Percentiles rank a stretch among this genome's conserved stretches.
These are phyloP conservation scores for Zele albiditarsus DNA, from an alignment of 2,888 invertebrate genomes.

Conservation along the genomic window DNA sequence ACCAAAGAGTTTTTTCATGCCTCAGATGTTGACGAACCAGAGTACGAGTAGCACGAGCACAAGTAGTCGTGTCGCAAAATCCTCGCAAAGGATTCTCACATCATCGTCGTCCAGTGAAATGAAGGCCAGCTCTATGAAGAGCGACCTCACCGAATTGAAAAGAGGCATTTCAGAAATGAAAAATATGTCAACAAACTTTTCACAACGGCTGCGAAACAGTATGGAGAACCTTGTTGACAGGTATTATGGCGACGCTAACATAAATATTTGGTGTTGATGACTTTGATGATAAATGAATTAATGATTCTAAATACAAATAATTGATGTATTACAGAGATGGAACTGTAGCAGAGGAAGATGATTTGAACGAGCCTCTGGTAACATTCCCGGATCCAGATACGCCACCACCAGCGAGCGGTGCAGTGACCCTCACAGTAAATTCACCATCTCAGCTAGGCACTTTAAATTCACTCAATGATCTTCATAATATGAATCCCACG, in stretches of 20 bases:
- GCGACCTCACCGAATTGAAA: conserved; percentile 85
- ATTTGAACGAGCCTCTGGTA: conserved; percentile 79
- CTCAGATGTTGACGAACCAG: conserved; percentile 70
- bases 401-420: conserved; percentile 76
- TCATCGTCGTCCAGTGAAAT: conserved; percentile 78
- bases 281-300: neutral
- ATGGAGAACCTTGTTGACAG: conserved; percentile 87
- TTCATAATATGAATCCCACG: conserved; percentile 63
- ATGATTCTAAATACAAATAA: conserved; percentile 9
- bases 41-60: conserved; percentile 76
- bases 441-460: conserved; percentile 73
- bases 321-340: conserved; percentile 58
- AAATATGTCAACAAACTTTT: conserved; percentile 75
- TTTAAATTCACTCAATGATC: conserved; percentile 66
- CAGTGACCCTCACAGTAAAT: conserved; percentile 69
- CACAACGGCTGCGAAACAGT: conserved; percentile 80
- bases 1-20: conserved; percentile 47
- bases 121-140: conserved; percentile 88
- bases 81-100: conserved; percentile 76
- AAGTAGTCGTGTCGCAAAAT: conserved; percentile 72
- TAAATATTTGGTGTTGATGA: neutral
- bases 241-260: conserved; percentile 60
- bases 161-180: conserved; percentile 92
- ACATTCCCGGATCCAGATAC: conserved; percentile 89
- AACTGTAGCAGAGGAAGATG: conserved; percentile 65